A percentile compares a stretch with the other conserved stretches of the same genome.
Conservation (phyloP, 2,113 vertebrate species). For the Machaerirhynchus nigripectus region DNA sequence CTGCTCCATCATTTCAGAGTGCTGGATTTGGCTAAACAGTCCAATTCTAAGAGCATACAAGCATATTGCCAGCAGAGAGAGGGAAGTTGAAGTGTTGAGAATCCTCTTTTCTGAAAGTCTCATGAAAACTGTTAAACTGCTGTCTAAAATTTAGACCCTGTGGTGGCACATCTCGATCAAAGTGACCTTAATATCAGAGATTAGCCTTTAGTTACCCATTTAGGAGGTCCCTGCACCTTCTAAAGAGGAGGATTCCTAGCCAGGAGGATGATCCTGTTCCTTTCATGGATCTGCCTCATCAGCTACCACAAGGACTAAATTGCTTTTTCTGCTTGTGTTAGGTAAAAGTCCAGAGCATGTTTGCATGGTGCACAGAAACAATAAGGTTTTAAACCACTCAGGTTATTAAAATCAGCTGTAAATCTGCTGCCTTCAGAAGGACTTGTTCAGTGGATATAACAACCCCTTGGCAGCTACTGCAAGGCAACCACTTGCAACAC, state of each 20-base stretch:
- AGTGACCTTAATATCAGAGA: neutral
- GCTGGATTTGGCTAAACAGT: neutral
- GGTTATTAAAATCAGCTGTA: neutral
- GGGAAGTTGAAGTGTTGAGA: neutral
- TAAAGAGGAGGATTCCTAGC: neutral
- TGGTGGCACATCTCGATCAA: neutral
- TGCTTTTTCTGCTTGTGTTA: neutral
- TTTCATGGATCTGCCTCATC: neutral
- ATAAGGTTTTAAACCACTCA: neutral
- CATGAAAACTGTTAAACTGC: neutral
- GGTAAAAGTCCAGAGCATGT: neutral
- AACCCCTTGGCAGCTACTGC: neutral
- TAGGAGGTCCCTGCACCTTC: neutral
- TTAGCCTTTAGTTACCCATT: neutral
- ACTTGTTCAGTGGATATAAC: neutral
- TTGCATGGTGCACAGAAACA: neutral
- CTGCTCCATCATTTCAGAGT: neutral
- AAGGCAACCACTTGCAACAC: neutral
- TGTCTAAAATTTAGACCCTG: neutral
- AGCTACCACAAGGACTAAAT: neutral
- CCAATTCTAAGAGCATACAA: neutral
- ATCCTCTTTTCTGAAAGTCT: neutral
- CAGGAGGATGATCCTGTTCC: neutral
- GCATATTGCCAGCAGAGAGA: neutral
- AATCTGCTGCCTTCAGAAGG: neutral